phyloP scores from a whole-genome alignment of 2,888 invertebrate species.

The Dasypogon diadema region DNA sequence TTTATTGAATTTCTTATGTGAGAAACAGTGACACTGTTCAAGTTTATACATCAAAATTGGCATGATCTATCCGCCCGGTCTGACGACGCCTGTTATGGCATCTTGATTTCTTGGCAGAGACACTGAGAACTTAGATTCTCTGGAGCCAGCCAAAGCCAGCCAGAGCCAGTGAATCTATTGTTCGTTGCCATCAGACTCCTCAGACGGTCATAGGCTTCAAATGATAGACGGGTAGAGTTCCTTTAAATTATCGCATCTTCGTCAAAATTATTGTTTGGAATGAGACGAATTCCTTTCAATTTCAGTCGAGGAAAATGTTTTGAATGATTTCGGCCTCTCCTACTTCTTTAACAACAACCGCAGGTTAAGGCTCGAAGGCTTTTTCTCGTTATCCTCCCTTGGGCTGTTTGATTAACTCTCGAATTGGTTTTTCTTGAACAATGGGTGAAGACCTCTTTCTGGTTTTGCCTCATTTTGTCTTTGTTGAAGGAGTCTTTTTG shows the following conservation, averaged over 20 bases:
- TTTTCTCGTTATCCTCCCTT: slow-evolving; percentile 20
- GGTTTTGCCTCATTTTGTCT: slow-evolving; percentile 28
- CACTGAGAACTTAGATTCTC: background rate
- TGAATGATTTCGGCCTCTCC: slow-evolving; percentile 31
- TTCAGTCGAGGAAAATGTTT: slow-evolving; percentile 34
- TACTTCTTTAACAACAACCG: background rate
- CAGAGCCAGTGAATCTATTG: background rate
- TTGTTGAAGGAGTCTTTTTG: slow-evolving; percentile 12
- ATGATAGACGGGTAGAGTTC: background rate
- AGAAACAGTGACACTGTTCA: slow-evolving; percentile 17
- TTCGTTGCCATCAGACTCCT: background rate
- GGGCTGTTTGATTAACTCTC: slow-evolving; percentile 14
- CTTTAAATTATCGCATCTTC: slow-evolving; percentile 34
- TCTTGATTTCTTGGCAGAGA: background rate
- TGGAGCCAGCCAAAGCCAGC: too few species aligned
- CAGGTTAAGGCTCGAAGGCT: background rate
- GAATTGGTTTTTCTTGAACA: slow-evolving; percentile 33
- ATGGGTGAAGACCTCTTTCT: slow-evolving; percentile 21
- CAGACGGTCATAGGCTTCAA: background rate
- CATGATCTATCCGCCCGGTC: slow-evolving; percentile 8
- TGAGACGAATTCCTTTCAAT: slow-evolving; percentile 29
- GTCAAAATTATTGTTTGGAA: slow-evolving; percentile 11
- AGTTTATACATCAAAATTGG: slow-evolving; percentile 23
- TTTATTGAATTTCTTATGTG: slow-evolving; percentile 20
- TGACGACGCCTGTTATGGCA: slow-evolving; percentile 21